phyloP scores from a whole-genome alignment of 2,888 invertebrate species.

The Synergus japonicus region DNA sequence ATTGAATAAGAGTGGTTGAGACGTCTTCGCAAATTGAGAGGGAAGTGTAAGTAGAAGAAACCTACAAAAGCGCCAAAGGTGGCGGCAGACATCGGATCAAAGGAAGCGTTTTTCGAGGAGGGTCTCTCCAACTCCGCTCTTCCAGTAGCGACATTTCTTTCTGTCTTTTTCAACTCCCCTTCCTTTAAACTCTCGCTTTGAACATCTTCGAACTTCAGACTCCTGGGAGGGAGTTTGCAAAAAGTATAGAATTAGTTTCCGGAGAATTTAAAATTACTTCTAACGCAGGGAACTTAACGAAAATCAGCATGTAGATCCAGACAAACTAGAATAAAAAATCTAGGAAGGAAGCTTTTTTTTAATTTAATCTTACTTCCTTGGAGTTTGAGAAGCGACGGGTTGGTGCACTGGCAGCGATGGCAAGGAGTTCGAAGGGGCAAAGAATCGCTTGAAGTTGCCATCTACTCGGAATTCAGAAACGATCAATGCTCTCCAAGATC shows the following conservation, averaged over 20 bases:
- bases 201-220: conserved; percentile 4
- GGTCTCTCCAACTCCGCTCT: conserved; percentile 51
- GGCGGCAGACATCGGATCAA: conserved; percentile 45
- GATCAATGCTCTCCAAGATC: conserved; percentile 70
- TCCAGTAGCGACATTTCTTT: conserved; percentile 21
- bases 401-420: conserved; percentile 43
- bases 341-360: neutral
- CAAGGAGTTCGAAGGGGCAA: conserved; percentile 56
- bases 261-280: neutral
- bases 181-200: conserved; percentile 42
- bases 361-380: neutral
- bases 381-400: neutral
- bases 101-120: conserved; percentile 49
- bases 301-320: neutral
- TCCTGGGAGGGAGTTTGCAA: neutral
- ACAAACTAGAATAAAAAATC: neutral
- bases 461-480: conserved; percentile 74
- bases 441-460: conserved; percentile 65
- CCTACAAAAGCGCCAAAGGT: conserved; percentile 35
- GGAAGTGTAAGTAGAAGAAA: neutral
- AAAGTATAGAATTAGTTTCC: neutral
- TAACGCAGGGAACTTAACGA: neutral
- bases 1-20: conserved; percentile 63
- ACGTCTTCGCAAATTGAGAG: neutral
- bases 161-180: conserved; percentile 46